Conservation (phyloP, 2,888 invertebrate genomes). For the Dascillus cervinus region DNA sequence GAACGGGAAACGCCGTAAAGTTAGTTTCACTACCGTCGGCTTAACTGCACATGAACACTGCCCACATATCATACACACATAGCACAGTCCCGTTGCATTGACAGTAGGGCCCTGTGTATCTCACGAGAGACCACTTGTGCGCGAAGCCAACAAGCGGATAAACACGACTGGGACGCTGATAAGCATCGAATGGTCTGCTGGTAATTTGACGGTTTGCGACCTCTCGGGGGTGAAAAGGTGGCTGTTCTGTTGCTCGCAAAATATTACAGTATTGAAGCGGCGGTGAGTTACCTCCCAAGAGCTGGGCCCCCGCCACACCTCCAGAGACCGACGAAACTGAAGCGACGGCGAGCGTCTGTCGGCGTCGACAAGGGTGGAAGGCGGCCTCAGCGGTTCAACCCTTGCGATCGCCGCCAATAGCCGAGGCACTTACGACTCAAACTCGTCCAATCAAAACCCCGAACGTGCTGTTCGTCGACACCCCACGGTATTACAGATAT, state of each 20-base stretch:
- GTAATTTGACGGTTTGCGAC: conserved; percentile 34
- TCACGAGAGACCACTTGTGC: conserved; percentile 37
- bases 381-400: conserved; percentile 26
- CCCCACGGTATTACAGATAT: conserved; percentile 27
- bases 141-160: conserved; percentile 35
- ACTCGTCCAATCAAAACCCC: conserved; percentile 23
- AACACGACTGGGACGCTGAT: conserved; percentile 42
- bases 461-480: conserved; percentile 23
- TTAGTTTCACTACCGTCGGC: conserved; percentile 6
- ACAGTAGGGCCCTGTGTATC: conserved; percentile 26
- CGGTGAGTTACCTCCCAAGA: conserved; percentile 43
- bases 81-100: conserved; percentile 22
- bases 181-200: conserved; percentile 36
- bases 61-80: conserved; percentile 11
- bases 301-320: conserved; percentile 46
- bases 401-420: conserved; percentile 31
- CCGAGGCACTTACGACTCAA: conserved; percentile 25
- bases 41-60: conserved; percentile 11
- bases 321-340: conserved; percentile 41
- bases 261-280: conserved; percentile 22
- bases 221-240: conserved; percentile 36
- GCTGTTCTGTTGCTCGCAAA: conserved; percentile 25
- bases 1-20: conserved; percentile 15
- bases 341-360: conserved; percentile 38
- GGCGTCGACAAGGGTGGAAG: conserved; percentile 26